Evolutionary conservation across 2,888 invertebrate species (phyloP).

Genomic region (Meandrusa payeni): DNA sequence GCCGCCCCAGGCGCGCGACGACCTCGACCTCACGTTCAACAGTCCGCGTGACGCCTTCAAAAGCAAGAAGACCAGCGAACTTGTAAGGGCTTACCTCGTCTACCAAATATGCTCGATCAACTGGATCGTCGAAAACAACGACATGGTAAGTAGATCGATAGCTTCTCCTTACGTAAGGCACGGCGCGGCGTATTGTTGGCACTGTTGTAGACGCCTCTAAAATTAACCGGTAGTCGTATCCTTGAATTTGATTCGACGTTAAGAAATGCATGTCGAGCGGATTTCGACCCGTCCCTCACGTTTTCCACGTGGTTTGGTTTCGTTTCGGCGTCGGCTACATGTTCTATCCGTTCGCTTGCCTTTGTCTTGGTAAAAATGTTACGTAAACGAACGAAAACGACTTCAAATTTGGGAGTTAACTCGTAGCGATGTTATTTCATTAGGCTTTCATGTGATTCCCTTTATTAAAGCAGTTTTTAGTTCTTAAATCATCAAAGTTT

Average conservation of each 20-base stretch:
- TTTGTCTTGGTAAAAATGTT: constrained; percentile 19
- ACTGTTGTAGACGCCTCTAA: constrained; percentile 46
- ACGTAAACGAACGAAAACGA: constrained; percentile 26
- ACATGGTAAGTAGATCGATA: constrained; percentile 86
- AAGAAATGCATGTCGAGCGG: constrained; percentile 28
- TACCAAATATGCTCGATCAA: constrained; percentile 94
- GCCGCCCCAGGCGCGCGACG: constrained; percentile 74
- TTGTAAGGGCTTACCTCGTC: constrained; percentile 93
- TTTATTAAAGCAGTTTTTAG: neutral
- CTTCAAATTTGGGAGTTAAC: neutral
- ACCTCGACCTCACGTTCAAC: constrained; percentile 91
- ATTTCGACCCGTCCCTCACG: constrained; percentile 19
- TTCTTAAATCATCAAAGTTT: neutral
- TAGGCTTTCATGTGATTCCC: neutral
- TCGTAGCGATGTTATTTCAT: neutral
- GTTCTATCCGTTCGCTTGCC: constrained; percentile 21
- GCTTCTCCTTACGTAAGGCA: constrained; percentile 61
- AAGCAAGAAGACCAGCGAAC: constrained; percentile 96
- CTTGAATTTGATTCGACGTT: constrained; percentile 41
- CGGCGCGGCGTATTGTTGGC: constrained; percentile 37
- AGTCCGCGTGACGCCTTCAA: constrained; percentile 95
- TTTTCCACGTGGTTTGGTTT: constrained; percentile 25
- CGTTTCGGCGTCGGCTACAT: constrained; percentile 11
- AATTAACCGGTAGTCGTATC: constrained; percentile 44
- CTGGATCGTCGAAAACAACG: constrained; percentile 94